These are phyloP conservation scores for Carcinoscorpius rotundicauda DNA, from an alignment of 1,140 invertebrate species.

Conservation along the genomic window DNA sequence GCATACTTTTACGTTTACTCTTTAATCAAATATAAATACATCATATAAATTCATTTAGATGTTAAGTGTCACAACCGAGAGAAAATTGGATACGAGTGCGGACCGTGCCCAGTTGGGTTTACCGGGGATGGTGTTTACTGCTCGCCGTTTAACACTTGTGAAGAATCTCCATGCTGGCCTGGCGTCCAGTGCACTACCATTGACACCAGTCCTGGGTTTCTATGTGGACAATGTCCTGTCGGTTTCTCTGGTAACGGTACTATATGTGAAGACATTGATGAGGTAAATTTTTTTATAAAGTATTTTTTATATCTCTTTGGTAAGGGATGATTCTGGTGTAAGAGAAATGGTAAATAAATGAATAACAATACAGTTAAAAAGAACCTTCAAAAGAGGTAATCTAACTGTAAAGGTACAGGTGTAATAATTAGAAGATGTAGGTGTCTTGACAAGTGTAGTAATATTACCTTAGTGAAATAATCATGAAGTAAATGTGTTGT, in stretches of 20 bases:
- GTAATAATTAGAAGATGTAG: no score
- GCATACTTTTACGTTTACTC: constrained; percentile 35
- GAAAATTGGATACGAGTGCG: constrained; percentile 46
- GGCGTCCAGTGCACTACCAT: constrained; percentile 53
- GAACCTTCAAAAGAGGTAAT: no score
- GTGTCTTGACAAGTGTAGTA: no score
- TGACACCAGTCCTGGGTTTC: constrained; percentile 53
- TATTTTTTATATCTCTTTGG: no score
- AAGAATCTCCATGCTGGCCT: constrained; percentile 55
- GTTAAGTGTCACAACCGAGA: no score
- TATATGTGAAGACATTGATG: constrained; percentile 61
- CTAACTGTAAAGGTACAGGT: no score
- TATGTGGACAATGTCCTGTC: constrained; percentile 53
- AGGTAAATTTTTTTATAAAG: constrained; percentile 37
- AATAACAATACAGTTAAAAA: no score
- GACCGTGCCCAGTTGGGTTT: constrained; percentile 67
- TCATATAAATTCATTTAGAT: no score
- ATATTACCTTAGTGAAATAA: no score
- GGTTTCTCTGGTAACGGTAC: constrained; percentile 80
- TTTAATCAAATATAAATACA: constrained; percentile 39
- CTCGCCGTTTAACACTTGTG: constrained; percentile 47
- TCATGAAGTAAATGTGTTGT: no score
- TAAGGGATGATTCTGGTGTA: no score
- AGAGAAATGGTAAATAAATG: no score
- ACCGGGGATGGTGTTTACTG: constrained; percentile 69